phyloP scores from a whole-genome alignment of 2,888 invertebrate genomes.

The Polyommatus icarus region DNA sequence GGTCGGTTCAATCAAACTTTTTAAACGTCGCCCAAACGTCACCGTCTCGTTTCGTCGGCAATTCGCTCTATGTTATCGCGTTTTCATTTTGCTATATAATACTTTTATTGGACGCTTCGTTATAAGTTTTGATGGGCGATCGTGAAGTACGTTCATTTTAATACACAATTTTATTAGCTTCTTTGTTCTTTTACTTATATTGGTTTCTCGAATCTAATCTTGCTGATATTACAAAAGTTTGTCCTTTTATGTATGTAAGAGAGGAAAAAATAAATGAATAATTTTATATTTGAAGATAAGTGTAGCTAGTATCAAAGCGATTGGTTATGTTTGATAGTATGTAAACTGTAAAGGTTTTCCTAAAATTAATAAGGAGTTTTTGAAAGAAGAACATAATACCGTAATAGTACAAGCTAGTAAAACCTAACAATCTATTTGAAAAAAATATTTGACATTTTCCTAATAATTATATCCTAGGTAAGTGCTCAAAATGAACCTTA shows the following conservation, averaged over 20 bases:
- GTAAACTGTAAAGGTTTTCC: no score
- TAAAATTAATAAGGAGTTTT: no score
- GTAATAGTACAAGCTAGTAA: background rate
- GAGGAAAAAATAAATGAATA: background rate
- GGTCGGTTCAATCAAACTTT: conserved; percentile 74
- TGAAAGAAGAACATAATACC: background rate
- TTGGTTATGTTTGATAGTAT: no score
- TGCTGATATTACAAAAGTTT: conserved; percentile 22
- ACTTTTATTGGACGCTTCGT: conserved; percentile 55
- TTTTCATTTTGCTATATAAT: conserved; percentile 63
- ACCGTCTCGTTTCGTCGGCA: conserved; percentile 46
- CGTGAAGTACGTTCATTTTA: conserved; percentile 31
- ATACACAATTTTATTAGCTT: conserved; percentile 28
- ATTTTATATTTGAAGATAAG: background rate
- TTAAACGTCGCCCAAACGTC: conserved; percentile 56
- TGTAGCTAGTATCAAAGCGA: background rate
- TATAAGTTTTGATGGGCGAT: conserved; percentile 50
- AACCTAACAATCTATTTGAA: background rate
- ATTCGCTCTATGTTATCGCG: conserved; percentile 64
- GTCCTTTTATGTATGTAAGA: background rate
- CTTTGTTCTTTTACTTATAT: conserved; percentile 30
- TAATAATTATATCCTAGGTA: background rate
- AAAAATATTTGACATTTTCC: background rate
- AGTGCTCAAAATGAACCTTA: background rate
- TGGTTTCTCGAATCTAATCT: conserved; percentile 29